phyloP scores from a whole-genome alignment of 1,140 invertebrate genomes.

The Drosophila nikananu region DNA sequence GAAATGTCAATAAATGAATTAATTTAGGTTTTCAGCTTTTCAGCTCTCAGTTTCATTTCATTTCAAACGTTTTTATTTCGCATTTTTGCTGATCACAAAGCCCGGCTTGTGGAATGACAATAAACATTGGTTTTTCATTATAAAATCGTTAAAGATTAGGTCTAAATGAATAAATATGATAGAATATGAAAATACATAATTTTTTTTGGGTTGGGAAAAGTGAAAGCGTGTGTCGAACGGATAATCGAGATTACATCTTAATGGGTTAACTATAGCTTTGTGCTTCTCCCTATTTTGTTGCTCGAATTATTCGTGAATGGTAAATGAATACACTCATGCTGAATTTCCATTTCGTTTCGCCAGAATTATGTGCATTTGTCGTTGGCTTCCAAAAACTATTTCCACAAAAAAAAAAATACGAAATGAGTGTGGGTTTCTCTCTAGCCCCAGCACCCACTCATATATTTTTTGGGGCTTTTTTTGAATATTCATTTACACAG shows the following conservation, averaged over 20 bases:
- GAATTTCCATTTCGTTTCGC: conserved; percentile 39
- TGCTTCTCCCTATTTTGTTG: conserved; percentile 1
- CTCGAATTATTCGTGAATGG: conserved; percentile 16
- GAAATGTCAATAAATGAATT: conserved; percentile 68
- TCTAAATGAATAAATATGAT: conserved; percentile 4
- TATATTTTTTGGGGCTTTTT: conserved; percentile 9
- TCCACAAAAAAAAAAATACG: conserved; percentile 10
- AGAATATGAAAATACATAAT: neutral
- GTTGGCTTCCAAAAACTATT: conserved; percentile 33
- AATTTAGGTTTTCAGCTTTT: conserved; percentile 24
- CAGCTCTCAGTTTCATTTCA: conserved; percentile 4
- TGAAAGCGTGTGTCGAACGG: conserved; percentile 3
- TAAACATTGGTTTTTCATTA: conserved; percentile 4
- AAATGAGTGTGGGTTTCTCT: conserved; percentile 22
- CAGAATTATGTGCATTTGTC: conserved; percentile 51
- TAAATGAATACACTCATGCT: conserved; percentile 23
- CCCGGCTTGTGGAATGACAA: conserved; percentile 6
- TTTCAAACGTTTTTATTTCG: conserved; percentile 4
- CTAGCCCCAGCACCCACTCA: conserved; percentile 17
- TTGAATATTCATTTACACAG: conserved; percentile 43
- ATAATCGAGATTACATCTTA: conserved; percentile 23
- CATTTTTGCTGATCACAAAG: conserved; percentile 1
- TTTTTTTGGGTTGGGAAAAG: neutral
- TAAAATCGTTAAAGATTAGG: conserved; percentile 3
- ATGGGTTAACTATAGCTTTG: conserved; percentile 12